Conservation (phyloP, 2,888 invertebrate genomes). For the Brachylomia viminalis region DNA sequence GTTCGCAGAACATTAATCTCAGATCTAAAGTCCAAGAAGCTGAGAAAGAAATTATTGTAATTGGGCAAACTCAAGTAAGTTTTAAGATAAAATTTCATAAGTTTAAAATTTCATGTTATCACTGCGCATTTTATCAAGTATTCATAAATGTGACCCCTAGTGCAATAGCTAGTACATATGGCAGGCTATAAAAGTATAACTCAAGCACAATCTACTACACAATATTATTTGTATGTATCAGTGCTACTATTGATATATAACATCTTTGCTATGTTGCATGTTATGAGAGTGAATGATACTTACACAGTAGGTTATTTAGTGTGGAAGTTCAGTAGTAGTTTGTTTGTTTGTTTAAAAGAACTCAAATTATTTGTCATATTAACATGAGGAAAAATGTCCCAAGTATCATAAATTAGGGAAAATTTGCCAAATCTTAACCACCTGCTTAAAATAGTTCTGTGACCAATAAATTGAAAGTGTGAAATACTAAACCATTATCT, state of each 20-base stretch:
- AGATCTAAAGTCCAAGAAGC: constrained; percentile 90
- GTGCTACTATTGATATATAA: too few species aligned
- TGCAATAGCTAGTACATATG: neutral
- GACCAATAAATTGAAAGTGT: neutral
- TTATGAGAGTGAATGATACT: neutral
- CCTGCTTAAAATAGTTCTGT: neutral
- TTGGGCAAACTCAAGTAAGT: constrained; percentile 91
- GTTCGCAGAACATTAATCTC: constrained; percentile 88
- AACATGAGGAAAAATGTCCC: too few species aligned
- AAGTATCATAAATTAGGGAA: neutral
- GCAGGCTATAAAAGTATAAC: neutral
- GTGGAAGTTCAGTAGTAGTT: neutral
- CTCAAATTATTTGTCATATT: neutral
- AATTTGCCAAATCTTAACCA: neutral
- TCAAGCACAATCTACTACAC: neutral
- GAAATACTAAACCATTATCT: neutral
- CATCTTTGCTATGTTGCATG: neutral
- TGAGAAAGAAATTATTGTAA: constrained; percentile 90
- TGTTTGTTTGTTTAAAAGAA: neutral
- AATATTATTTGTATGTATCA: neutral
- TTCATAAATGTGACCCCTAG: neutral
- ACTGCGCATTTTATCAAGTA: neutral
- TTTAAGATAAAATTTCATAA: neutral
- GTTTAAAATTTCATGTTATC: neutral
- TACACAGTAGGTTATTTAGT: constrained; percentile 1